Conservation (phyloP, 2,113 vertebrate genomes). For the Hippopotamus amphibius region DNA sequence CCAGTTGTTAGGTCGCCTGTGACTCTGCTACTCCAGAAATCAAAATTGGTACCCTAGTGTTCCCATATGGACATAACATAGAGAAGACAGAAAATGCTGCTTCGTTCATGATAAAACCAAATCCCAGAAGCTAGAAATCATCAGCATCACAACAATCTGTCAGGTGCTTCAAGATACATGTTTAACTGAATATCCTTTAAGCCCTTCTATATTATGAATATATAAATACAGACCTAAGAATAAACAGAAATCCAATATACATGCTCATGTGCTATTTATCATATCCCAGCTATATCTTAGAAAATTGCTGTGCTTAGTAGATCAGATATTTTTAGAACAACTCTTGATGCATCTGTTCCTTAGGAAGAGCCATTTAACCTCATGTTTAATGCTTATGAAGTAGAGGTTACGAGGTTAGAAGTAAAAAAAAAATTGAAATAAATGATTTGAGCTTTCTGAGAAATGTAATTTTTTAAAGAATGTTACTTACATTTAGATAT, state of each 20-base stretch:
- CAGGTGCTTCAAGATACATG: neutral
- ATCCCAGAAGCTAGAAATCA: neutral
- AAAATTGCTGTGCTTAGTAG: conserved; percentile 47
- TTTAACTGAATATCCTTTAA: conserved; percentile 1
- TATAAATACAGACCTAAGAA: conserved; percentile 32
- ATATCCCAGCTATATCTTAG: neutral
- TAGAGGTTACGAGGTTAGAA: neutral
- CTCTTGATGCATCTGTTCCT: neutral
- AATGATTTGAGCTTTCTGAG: conserved; percentile 20
- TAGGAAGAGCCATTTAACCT: conserved; percentile 25
- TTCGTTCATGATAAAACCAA: neutral
- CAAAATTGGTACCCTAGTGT: neutral
- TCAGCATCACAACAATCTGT: neutral
- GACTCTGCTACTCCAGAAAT: neutral
- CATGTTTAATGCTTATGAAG: conserved; percentile 17
- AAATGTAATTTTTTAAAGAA: conserved; percentile 23
- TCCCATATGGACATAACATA: neutral
- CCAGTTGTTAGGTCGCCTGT: neutral
- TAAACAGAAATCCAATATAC: neutral
- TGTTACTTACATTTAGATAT: conserved; percentile 4
- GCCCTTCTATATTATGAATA: neutral
- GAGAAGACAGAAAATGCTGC: neutral
- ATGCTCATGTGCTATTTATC: conserved; percentile 4
- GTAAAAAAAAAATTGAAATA: neutral
- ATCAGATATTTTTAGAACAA: conserved; percentile 50